Base-by-base conservation (phyloP, 2,797 vertebrate genomes). In the Oreochromis grahami region DNA sequence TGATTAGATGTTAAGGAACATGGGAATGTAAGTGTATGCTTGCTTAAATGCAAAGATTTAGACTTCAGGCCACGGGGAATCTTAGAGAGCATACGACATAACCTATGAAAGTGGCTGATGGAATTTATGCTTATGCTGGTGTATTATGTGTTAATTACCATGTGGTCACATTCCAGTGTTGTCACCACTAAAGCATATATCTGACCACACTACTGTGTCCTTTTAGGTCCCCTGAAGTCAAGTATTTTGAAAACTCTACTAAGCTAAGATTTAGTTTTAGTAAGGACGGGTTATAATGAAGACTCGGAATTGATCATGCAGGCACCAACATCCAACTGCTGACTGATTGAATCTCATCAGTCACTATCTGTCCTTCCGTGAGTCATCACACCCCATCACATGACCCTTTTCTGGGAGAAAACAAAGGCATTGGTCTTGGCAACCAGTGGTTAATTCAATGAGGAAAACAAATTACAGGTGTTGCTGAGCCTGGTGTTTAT, bases 1-100 rank as follows among this genome's bases (percentile, higher is more conserved):
- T 81, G 81, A 86, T 87, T 77, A n/a, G 48, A 84, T 74, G 51
- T 81, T 79, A 68, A 86, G 77, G 72, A 86, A 79, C 58, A 52
- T 76, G n/a, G 56, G 70, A 76, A 84, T 79, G 58, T 56, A 36
- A 82, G 55, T 32, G 19, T 78, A 11, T 6, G 36, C 32, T 77
- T 80, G 72, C 53, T 81, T 85, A 74, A 51, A 63, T 79, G 32
- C 83, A 74, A 76, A 53, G 78, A 17, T 45, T 70, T 70, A 70
- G 41, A 70, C 2, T 65, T 21, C 11, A 38, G 3, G 26, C 53
- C 56, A 56, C 19, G 2, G 60, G 4, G 11, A 5, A 13, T 65
- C 19, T 21, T 38, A 13, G 60, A 65, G 7, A 14, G n/a, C 36
- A 8, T 2, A 65, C 3, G 1, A 65, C 12, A n/a, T 41, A 41